These are phyloP conservation scores for Mugil cephalus DNA, from an alignment of 2,113 vertebrate genomes.

Conservation along the genomic window DNA sequence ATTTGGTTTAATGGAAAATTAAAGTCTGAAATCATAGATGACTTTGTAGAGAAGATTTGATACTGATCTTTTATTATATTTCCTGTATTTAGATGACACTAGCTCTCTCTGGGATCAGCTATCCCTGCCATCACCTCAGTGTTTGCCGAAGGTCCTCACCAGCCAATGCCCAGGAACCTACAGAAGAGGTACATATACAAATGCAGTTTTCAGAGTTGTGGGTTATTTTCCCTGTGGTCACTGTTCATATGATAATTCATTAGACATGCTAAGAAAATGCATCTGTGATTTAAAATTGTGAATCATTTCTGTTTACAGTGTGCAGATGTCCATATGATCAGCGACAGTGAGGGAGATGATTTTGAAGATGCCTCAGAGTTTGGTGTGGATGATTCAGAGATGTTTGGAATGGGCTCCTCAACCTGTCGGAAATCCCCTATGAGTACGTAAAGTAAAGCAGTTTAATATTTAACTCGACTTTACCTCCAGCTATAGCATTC, in stretches of 20 bases:
- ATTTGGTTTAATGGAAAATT: neutral
- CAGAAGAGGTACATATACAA: constrained; percentile 89
- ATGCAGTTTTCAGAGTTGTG: neutral
- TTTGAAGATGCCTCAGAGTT: constrained; percentile 99
- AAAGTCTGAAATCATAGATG: no score
- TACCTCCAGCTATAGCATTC: neutral
- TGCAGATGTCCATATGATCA: constrained; percentile 99
- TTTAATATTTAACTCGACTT: neutral
- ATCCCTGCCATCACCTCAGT: constrained; percentile 96
- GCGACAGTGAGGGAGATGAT: constrained; percentile 98
- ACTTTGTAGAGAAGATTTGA: neutral
- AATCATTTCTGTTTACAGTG: constrained; percentile 80
- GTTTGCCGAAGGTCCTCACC: constrained; percentile 95
- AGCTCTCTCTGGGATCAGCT: constrained; percentile 91
- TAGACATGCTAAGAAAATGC: neutral
- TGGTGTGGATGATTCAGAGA: constrained; percentile 97
- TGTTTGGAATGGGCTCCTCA: constrained; percentile 94
- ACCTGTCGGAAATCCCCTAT: constrained; percentile 95
- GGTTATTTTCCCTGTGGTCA: neutral
- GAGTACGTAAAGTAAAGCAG: constrained; percentile 86
- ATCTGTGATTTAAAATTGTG: neutral
- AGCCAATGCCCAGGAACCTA: constrained; percentile 90
- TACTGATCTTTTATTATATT: constrained; percentile 8
- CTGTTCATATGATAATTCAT: constrained; percentile 3
- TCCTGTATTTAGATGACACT: constrained; percentile 90